Percentiles rank a stretch among this genome's conserved stretches.
phyloP scores from a whole-genome alignment of 2,797 vertebrate species.

The Erpetoichthys calabaricus region DNA sequence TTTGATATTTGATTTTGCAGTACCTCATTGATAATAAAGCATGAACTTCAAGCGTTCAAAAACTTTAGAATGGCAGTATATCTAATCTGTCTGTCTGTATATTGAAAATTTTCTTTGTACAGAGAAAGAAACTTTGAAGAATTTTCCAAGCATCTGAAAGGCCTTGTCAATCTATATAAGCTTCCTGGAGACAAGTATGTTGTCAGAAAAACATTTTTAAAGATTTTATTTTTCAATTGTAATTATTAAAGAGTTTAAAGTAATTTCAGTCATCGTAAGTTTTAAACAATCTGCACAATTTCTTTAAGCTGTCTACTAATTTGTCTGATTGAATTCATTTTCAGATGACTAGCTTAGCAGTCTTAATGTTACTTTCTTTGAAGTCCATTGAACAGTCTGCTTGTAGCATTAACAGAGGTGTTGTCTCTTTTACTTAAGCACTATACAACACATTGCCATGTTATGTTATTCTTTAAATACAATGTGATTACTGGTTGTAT shows the following conservation, averaged over 20 bases:
- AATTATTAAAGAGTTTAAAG: neutral
- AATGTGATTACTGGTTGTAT: too few relatives aligned
- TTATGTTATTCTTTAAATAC: too few relatives aligned
- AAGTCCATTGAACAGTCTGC: too few relatives aligned
- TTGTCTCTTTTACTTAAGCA: too few relatives aligned
- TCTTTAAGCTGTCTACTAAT: too few relatives aligned
- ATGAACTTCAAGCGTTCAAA: neutral
- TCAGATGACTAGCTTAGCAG: too few relatives aligned
- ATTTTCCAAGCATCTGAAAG: constrained; percentile 93
- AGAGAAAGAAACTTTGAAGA: constrained; percentile 97
- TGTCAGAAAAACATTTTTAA: neutral
- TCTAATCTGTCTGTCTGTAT: too few relatives aligned
- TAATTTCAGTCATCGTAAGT: neutral
- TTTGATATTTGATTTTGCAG: neutral
- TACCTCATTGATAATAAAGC: neutral
- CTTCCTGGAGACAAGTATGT: constrained; percentile 93
- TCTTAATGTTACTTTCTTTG: too few relatives aligned
- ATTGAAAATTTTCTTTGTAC: neutral
- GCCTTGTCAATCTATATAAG: constrained; percentile 90
- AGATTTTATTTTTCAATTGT: neutral
- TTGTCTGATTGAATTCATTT: too few relatives aligned
- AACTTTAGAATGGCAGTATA: neutral
- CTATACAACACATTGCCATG: too few relatives aligned
- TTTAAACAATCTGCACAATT: neutral
- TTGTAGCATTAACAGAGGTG: too few relatives aligned